Percentiles rank a stretch among this genome's conserved stretches.
These are phyloP conservation scores for Phoeniculus purpureus DNA, from an alignment of 2,797 vertebrate genomes.

Conservation along the genomic window DNA sequence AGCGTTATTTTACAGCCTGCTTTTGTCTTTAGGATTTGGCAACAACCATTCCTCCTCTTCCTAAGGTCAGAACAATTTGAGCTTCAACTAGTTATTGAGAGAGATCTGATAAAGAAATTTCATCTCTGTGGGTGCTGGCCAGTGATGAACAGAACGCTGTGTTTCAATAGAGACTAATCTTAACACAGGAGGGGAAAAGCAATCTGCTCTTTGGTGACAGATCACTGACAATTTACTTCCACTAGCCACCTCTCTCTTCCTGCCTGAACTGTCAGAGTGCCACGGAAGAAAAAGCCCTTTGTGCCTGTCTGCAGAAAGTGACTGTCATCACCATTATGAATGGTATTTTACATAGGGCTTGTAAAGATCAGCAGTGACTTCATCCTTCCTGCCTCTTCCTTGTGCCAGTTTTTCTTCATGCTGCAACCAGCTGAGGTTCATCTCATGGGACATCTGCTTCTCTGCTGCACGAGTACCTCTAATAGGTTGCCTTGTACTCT, in stretches of 20 bases:
- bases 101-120: constrained; percentile 66
- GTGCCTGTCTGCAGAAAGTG: constrained; percentile 50
- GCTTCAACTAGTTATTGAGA: constrained; percentile 40
- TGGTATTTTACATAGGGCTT: constrained; percentile 64
- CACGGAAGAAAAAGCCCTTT: constrained; percentile 63
- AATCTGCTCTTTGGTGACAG: constrained; percentile 44
- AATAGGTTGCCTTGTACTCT: not conserved
- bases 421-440: not conserved
- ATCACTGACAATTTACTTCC: constrained; percentile 65
- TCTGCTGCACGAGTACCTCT: not conserved
- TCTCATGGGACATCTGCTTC: constrained; percentile 8
- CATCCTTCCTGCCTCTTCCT: constrained; percentile 62
- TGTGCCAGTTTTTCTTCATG: not conserved
- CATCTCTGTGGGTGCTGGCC: constrained; percentile 38
- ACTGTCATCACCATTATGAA: constrained; percentile 57
- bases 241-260: constrained; percentile 60
- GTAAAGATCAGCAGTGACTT: constrained; percentile 63
- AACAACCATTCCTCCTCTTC: not conserved
- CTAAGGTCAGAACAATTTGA: constrained; percentile 42
- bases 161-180: constrained; percentile 53
- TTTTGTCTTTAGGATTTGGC: constrained; percentile 51
- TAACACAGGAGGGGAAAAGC: constrained; percentile 35
- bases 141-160: constrained; percentile 14
- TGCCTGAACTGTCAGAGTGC: constrained; percentile 58
- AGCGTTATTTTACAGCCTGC: not conserved